A percentile compares a stretch with the other conserved stretches of the same genome.
phyloP scores from a whole-genome alignment of 64 coral and sea anemone species.

The Dendrophyllia cribrosa region DNA sequence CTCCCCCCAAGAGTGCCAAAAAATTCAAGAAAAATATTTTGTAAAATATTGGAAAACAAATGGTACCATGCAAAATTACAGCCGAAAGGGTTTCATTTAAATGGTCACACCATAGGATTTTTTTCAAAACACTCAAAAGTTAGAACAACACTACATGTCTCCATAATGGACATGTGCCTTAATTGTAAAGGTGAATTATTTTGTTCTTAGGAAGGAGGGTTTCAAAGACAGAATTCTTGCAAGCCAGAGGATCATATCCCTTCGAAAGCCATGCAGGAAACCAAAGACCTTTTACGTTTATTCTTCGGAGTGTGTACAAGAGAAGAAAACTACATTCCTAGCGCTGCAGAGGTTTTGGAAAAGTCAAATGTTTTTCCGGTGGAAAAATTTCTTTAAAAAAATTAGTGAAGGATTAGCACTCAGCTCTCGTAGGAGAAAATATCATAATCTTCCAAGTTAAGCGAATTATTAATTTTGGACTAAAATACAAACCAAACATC shows the following conservation, averaged over 20 bases:
- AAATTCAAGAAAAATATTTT: too few relatives aligned
- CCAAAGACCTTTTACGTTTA: neutral
- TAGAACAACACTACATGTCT: too few relatives aligned
- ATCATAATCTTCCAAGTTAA: too few relatives aligned
- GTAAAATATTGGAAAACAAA: too few relatives aligned
- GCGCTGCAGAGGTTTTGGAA: neutral
- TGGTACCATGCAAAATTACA: too few relatives aligned
- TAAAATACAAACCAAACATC: too few relatives aligned
- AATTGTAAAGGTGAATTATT: neutral
- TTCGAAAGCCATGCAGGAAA: neutral
- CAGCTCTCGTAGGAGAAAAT: neutral
- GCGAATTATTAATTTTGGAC: too few relatives aligned
- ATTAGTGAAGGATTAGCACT: neutral
- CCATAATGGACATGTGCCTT: too few relatives aligned
- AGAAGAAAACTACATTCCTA: neutral
- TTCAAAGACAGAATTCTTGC: slow-evolving; percentile 5
- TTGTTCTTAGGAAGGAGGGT: neutral
- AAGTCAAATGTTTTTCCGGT: neutral
- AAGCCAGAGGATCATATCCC: neutral
- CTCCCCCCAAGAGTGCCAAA: too few relatives aligned
- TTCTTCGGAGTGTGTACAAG: neutral
- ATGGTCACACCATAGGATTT: too few relatives aligned
- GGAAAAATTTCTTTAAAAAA: neutral
- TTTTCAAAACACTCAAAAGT: too few relatives aligned
- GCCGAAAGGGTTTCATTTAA: too few relatives aligned